A percentile compares a stretch with the other conserved stretches of the same genome.
Conservation (phyloP, 92 coral and sea anemone species). For the Palythoa grandiflora region DNA sequence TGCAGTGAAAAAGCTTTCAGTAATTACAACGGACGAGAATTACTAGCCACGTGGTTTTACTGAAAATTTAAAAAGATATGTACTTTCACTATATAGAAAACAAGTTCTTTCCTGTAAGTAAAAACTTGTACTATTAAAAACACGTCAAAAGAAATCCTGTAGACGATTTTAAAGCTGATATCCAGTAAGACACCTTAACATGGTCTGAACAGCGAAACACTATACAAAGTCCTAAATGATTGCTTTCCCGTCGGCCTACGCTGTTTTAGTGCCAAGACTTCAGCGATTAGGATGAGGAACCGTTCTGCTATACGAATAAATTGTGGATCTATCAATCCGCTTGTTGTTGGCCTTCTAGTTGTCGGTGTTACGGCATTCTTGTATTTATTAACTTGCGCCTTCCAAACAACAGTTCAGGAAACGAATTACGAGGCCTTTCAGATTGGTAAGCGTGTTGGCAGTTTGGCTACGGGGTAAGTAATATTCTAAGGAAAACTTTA, state of each 20-base stretch:
- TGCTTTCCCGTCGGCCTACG: not conserved
- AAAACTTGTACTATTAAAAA: not conserved
- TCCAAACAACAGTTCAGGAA: slow-evolving; percentile 2
- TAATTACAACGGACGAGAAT: not conserved
- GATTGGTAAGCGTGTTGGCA: not conserved
- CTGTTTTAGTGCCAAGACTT: not conserved
- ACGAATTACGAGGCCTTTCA: not conserved
- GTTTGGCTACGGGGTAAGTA: slow-evolving; percentile 12
- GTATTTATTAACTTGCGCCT: not conserved
- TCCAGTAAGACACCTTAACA: not conserved
- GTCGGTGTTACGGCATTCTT: not conserved
- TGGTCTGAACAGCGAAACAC: not conserved
- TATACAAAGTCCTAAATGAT: not conserved
- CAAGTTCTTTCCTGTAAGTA: not conserved
- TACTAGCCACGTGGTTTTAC: slow-evolving; percentile 2
- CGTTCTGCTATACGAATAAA: slow-evolving; percentile 12
- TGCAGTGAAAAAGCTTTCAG: not conserved
- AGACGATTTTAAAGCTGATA: too few relatives aligned
- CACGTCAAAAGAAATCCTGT: too few relatives aligned
- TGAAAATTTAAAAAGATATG: not conserved
- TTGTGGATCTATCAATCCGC: not conserved
- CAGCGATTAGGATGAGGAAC: slow-evolving; percentile 1
- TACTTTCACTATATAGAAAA: not conserved
- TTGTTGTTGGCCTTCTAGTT: not conserved
- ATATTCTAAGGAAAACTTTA: not conserved